phyloP scores from a whole-genome alignment of 2,113 vertebrate genomes.

The Rhineura floridana region DNA sequence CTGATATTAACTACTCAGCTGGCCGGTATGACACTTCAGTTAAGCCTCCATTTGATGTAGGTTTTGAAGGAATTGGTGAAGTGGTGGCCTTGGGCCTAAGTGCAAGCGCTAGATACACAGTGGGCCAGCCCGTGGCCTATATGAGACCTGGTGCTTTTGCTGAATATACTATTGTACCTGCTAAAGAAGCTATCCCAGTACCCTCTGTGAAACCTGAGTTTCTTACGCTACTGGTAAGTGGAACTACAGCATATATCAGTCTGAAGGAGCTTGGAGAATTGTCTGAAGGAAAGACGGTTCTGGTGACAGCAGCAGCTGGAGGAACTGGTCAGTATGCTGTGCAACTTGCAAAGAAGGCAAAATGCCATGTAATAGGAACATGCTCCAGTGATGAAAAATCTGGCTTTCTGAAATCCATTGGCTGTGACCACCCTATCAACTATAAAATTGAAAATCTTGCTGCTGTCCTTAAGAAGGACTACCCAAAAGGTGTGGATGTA shows the following conservation, averaged over 20 bases:
- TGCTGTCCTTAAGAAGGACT: slow-evolving; percentile 80
- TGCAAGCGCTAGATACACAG: slow-evolving; percentile 81
- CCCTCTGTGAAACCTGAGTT: slow-evolving; percentile 83
- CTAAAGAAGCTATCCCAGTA: slow-evolving; percentile 76
- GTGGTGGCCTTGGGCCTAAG: slow-evolving; percentile 90
- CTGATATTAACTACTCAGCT: slow-evolving; percentile 92
- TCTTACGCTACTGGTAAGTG: slow-evolving; percentile 86
- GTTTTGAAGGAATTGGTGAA: slow-evolving; percentile 91
- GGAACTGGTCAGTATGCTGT: slow-evolving; percentile 93
- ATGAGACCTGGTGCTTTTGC: slow-evolving; percentile 84
- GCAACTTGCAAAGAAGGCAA: slow-evolving; percentile 88
- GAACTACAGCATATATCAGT: slow-evolving; percentile 88
- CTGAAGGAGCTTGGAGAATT: slow-evolving; percentile 85
- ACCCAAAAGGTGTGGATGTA: slow-evolving; percentile 85
- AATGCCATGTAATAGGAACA: slow-evolving; percentile 91
- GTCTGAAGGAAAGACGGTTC: slow-evolving; percentile 82
- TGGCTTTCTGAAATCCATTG: slow-evolving; percentile 87
- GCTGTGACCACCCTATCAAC: slow-evolving; percentile 89
- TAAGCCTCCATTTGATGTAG: slow-evolving; percentile 86
- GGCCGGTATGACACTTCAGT: slow-evolving; percentile 85
- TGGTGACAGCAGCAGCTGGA: slow-evolving; percentile 90
- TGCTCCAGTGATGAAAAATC: slow-evolving; percentile 89
- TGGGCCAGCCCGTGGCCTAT: slow-evolving; percentile 90
- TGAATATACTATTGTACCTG: slow-evolving; percentile 87
- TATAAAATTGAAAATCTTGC: slow-evolving; percentile 82